Conservation (phyloP, 2,113 vertebrate species). For the Phoxinus phoxinus region DNA sequence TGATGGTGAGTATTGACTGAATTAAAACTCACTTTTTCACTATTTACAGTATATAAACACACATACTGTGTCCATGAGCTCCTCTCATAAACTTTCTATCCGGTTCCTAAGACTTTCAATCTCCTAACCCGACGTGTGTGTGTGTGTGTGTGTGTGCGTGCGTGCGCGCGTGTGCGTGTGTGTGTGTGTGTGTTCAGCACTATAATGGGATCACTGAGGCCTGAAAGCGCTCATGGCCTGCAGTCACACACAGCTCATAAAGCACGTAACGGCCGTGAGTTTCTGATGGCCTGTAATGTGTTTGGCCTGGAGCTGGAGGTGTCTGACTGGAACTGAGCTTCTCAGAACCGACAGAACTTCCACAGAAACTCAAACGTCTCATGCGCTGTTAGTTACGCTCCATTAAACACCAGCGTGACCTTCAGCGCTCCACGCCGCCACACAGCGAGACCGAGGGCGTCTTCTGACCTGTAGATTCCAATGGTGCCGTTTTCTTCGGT, state of each 20-base stretch:
- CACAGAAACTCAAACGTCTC: conserved; percentile 16
- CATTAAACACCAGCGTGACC: conserved; percentile 79
- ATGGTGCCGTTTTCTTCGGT: no score
- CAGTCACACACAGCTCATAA: conserved; percentile 64
- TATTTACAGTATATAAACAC: not conserved
- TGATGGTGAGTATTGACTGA: not conserved
- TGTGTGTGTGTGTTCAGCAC: not conserved
- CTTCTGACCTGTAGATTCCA: no score
- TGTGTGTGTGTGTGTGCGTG: no score
- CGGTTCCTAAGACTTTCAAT: no score
- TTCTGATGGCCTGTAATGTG: conserved; percentile 1
- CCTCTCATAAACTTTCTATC: no score
- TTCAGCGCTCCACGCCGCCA: conserved; percentile 58
- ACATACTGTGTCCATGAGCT: not conserved
- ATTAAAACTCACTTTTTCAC: not conserved
- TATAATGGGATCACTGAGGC: conserved; percentile 2
- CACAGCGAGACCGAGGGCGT: not conserved
- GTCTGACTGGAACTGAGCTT: conserved; percentile 18
- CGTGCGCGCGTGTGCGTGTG: no score
- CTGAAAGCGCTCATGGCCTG: conserved; percentile 68
- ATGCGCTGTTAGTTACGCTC: conserved; percentile 79
- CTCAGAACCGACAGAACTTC: not conserved
- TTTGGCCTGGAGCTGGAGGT: conserved; percentile 4
- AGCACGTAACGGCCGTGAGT: not conserved
- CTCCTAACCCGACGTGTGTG: no score